Percentiles rank a stretch among this genome's conserved stretches.
Evolutionary conservation across 1,140 invertebrate species (phyloP).

Genomic region (Dolichoris vasculosae): DNA sequence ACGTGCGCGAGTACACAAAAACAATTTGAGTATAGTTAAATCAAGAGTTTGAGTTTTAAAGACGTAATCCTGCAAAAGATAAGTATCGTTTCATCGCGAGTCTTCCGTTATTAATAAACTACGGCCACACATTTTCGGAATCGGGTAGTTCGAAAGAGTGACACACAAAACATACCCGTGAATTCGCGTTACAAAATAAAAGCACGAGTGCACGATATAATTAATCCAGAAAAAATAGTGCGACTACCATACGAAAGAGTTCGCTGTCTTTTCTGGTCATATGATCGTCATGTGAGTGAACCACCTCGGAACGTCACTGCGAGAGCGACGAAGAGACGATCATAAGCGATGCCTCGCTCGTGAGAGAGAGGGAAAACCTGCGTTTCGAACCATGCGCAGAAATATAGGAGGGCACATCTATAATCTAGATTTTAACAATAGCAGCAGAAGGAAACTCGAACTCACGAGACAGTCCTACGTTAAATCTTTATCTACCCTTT

Average conservation of each 20-base stretch:
- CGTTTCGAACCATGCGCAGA: neutral
- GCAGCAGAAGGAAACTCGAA: conserved; percentile 15
- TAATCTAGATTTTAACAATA: neutral
- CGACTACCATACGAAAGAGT: conserved; percentile 20
- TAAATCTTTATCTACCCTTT: neutral
- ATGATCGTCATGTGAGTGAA: conserved; percentile 52
- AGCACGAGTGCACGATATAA: neutral
- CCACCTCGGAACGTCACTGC: neutral
- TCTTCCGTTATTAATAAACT: no score
- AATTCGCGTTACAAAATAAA: neutral
- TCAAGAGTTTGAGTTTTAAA: no score
- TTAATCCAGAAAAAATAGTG: neutral
- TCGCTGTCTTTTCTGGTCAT: conserved; percentile 33
- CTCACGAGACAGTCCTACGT: neutral
- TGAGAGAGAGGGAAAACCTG: neutral
- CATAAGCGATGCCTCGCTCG: neutral
- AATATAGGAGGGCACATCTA: neutral
- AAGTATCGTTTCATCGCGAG: no score
- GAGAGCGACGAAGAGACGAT: neutral
- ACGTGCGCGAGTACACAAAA: no score
- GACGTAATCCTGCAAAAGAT: no score
- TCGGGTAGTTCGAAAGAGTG: no score
- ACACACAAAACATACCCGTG: neutral
- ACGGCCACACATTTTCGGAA: no score
- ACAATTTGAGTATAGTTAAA: no score